Percentiles rank a stretch among this genome's conserved stretches.
Evolutionary conservation across 2,888 invertebrate genomes (phyloP).

Genomic region (Ypsolopha sequella): DNA sequence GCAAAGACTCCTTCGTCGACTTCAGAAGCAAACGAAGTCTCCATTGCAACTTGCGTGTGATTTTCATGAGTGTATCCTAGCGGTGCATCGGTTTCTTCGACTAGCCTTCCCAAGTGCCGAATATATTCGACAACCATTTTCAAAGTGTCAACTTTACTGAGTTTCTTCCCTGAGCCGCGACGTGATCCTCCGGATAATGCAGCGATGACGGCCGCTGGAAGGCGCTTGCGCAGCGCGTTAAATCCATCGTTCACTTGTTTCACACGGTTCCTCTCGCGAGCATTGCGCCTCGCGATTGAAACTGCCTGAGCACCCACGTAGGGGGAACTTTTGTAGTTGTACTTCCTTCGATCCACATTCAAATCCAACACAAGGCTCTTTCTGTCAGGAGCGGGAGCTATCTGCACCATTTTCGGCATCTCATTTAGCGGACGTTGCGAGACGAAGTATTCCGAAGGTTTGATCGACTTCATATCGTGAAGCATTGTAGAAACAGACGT

Average conservation of each 20-base stretch:
- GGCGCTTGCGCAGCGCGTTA: constrained; percentile 85
- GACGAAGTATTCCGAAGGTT: constrained; percentile 20
- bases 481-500: constrained; percentile 24
- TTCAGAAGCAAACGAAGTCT: constrained; percentile 24
- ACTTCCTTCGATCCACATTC: constrained; percentile 68
- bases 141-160: constrained; percentile 92
- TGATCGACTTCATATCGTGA: constrained; percentile 27
- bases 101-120: constrained; percentile 80
- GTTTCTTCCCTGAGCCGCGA: constrained; percentile 84
- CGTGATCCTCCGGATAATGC: constrained; percentile 74
- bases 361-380: constrained; percentile 31
- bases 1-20: constrained; percentile 49
- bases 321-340: constrained; percentile 72
- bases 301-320: constrained; percentile 77
- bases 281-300: constrained; percentile 91
- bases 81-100: constrained; percentile 77
- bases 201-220: constrained; percentile 84
- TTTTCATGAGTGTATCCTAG: constrained; percentile 23
- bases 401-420: constrained; percentile 49
- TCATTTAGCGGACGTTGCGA: constrained; percentile 7
- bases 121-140: constrained; percentile 93
- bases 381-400: constrained; percentile 67
- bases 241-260: constrained; percentile 96
- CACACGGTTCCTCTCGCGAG: constrained; percentile 94
- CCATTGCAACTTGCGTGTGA: constrained; percentile 11